Base-by-base conservation (phyloP, 2,113 vertebrate species). In the Albula glossodonta region DNA sequence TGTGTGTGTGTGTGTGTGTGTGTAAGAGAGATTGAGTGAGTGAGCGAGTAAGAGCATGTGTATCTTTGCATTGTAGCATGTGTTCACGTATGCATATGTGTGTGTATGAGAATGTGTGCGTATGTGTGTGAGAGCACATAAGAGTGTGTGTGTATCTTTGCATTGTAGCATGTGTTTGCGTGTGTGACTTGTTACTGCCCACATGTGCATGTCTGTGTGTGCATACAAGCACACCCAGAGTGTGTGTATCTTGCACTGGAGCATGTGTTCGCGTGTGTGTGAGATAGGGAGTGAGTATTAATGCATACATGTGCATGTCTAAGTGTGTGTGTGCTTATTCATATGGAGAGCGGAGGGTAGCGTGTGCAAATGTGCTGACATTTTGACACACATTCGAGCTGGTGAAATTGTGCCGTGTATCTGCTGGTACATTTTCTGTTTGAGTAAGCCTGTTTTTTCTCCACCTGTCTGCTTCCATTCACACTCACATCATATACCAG, bases 391-490 rank as follows among this genome's bases (percentile, higher is more conserved):
- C n/a, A 31, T 31, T 7, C 1, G 0, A 63, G 11, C 3, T 10
- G 9, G 3, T 25, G 70, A 74, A 74, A 25, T 22, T 31, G 70
- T 74, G 70, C 70, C 4, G 63, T 70, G 63, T 70, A 22, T 3
- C 70, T 74, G n/a, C 70, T 56, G 53, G 7, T 56, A 41, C 31
- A 9, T 25, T 31, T 31, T 52, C 31, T 51, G 41, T 51, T 31
- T 49, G 41, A 51, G 66, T 57, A 25, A 84, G n/a, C 49, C 83
- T 57, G 52, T 84, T 49, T 15, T 85, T 53, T 51, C 13, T 52
- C 15, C 25, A 60, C 77, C 83, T 79, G 79, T 74, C 82, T 82
- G 83, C 82, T 86, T 84, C 80, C 31, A 41, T 41, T 41, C 31
- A 41, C 31, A 41, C 31, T 41, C 31, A 41, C 31, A 41, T 41